These are phyloP conservation scores for Pammene fasciana DNA, from an alignment of 2,888 invertebrate genomes.

Conservation along the genomic window DNA sequence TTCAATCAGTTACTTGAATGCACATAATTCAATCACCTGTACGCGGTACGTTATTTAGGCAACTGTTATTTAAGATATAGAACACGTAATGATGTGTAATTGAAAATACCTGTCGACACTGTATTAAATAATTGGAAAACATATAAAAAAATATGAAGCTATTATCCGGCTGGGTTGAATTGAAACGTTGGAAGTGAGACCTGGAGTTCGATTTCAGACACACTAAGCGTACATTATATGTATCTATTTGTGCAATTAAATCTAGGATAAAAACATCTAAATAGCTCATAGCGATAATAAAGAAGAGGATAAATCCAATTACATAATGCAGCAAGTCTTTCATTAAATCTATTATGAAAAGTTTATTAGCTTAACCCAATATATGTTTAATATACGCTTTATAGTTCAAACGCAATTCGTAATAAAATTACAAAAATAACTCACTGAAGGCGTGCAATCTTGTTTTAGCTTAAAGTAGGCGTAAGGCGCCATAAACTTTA, in stretches of 20 bases:
- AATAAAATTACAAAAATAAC: slow-evolving; percentile 48
- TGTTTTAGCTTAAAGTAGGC: slow-evolving; percentile 49
- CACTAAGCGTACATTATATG: too few relatives aligned
- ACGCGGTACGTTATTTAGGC: neutral
- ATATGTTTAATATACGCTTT: slow-evolving; percentile 44
- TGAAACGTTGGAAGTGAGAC: too few relatives aligned
- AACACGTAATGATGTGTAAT: too few relatives aligned
- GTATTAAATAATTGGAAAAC: too few relatives aligned
- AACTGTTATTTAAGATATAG: too few relatives aligned
- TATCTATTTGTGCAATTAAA: too few relatives aligned
- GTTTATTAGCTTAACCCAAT: slow-evolving; percentile 6
- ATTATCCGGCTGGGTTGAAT: too few relatives aligned
- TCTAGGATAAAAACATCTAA: too few relatives aligned
- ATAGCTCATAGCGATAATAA: neutral
- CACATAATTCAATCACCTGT: neutral
- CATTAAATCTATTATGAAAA: slow-evolving; percentile 14
- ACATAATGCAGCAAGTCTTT: neutral
- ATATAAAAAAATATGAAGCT: too few relatives aligned
- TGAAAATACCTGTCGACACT: too few relatives aligned
- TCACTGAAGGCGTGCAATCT: slow-evolving; percentile 44
- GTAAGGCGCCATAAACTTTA: slow-evolving; percentile 50
- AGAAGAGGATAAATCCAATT: slow-evolving; percentile 3
- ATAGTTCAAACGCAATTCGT: slow-evolving; percentile 7
- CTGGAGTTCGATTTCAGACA: too few relatives aligned
- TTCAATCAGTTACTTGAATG: slow-evolving; percentile 9